Percentiles rank a stretch among this genome's conserved stretches.
Evolutionary conservation across 2,797 vertebrate genomes (phyloP).

Genomic region (Erithacus rubecula): DNA sequence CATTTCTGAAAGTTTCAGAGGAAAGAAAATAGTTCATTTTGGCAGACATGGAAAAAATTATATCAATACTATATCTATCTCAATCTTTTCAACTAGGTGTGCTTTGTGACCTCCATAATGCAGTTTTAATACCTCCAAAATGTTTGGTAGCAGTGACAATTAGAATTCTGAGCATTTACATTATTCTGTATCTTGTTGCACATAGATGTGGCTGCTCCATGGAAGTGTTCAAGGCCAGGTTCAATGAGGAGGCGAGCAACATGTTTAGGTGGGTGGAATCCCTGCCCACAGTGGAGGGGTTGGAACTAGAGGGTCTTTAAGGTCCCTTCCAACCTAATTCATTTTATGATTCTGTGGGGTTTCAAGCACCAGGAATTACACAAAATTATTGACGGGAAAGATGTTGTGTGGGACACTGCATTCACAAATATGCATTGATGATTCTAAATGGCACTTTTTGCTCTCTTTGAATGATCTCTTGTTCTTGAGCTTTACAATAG

Average conservation of each 20-base stretch:
- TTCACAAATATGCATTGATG: background rate
- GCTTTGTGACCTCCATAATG: background rate
- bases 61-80: background rate
- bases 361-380: background rate
- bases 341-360: background rate
- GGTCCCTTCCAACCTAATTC: background rate
- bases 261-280: background rate
- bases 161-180: background rate
- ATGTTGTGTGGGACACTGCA: background rate
- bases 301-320: background rate
- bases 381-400: background rate
- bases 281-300: accelerated
- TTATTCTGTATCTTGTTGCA: background rate
- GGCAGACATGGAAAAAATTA: background rate
- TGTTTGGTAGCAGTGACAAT: background rate
- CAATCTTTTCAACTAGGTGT: background rate
- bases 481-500: background rate
- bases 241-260: background rate
- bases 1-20: background rate
- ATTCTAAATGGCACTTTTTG: background rate
- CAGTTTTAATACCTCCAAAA: background rate
- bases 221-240: background rate
- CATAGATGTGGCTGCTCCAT: too few species aligned
- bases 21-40: background rate
- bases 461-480: background rate